These are phyloP conservation scores for Illadopsis cleaveri DNA, from an alignment of 2,113 vertebrate genomes.

Conservation along the genomic window DNA sequence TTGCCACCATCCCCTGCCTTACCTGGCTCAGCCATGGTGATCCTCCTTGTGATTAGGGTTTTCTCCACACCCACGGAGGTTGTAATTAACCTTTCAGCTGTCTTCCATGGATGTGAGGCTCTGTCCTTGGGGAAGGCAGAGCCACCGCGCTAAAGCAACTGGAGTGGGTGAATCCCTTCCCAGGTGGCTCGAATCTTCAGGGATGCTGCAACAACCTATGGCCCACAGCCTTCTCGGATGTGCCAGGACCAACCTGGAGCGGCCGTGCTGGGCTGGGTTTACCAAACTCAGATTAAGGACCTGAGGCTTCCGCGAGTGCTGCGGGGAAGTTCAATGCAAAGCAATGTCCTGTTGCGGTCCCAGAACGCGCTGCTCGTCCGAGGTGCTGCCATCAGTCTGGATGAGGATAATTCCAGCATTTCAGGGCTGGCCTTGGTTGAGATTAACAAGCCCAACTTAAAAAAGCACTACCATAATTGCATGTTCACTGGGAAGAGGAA, in stretches of 20 bases:
- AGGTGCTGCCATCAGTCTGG: background rate
- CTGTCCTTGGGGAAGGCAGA: background rate
- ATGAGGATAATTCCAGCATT: background rate
- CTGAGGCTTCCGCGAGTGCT: accelerated
- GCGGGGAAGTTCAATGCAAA: background rate
- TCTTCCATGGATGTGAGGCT: background rate
- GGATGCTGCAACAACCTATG: background rate
- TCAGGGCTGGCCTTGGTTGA: background rate
- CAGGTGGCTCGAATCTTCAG: background rate
- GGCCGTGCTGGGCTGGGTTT: background rate
- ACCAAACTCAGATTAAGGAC: background rate
- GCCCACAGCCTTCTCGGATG: background rate
- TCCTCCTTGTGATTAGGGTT: background rate
- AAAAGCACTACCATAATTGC: background rate
- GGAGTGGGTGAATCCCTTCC: background rate
- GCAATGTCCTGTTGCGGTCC: background rate
- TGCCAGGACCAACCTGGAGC: accelerated
- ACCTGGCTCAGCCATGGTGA: background rate
- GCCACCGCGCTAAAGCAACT: background rate
- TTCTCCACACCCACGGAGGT: background rate
- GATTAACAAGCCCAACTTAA: background rate
- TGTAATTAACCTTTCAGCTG: background rate
- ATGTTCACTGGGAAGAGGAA: background rate
- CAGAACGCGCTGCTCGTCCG: accelerated
- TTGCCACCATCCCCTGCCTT: background rate